These are phyloP conservation scores for Lathronympha strigana DNA, from an alignment of 2,888 invertebrate species.

Conservation along the genomic window DNA sequence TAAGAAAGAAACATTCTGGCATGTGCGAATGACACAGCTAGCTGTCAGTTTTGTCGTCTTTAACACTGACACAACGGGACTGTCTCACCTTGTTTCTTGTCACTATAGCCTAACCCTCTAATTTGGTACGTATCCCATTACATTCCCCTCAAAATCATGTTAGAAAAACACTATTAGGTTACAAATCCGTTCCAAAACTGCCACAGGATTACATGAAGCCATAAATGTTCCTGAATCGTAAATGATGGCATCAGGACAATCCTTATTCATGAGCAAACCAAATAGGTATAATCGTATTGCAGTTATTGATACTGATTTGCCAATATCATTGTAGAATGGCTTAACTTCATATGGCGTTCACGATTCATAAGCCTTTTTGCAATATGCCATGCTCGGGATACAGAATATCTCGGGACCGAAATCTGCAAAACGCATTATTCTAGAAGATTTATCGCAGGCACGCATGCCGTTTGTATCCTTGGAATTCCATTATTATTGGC, in stretches of 20 bases:
- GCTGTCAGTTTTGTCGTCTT: too few species aligned
- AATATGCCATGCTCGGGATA: constrained; percentile 37
- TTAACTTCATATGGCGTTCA: neutral
- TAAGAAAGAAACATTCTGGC: too few species aligned
- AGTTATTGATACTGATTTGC: constrained; percentile 34
- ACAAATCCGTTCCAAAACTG: constrained; percentile 3
- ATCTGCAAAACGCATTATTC: constrained; percentile 55
- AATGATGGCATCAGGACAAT: constrained; percentile 31
- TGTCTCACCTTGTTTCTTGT: too few species aligned
- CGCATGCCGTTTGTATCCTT: constrained; percentile 56
- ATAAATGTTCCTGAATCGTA: constrained; percentile 20
- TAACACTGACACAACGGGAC: too few species aligned
- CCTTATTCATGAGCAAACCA: constrained; percentile 38
- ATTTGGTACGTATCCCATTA: too few species aligned
- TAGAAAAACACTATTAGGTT: neutral
- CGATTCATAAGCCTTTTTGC: neutral
- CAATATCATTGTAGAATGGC: neutral
- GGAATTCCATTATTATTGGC: constrained; percentile 27
- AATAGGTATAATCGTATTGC: constrained; percentile 33
- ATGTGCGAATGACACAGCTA: too few species aligned
- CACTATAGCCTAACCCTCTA: too few species aligned
- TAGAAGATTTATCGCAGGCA: constrained; percentile 57
- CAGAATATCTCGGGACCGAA: constrained; percentile 57
- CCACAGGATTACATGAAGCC: constrained; percentile 22
- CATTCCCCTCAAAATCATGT: too few species aligned